Evolutionary conservation across 2,888 invertebrate genomes (phyloP), one percentile per base, ranked within the genome.

Genomic region (Tinea semifulvella): DNA sequence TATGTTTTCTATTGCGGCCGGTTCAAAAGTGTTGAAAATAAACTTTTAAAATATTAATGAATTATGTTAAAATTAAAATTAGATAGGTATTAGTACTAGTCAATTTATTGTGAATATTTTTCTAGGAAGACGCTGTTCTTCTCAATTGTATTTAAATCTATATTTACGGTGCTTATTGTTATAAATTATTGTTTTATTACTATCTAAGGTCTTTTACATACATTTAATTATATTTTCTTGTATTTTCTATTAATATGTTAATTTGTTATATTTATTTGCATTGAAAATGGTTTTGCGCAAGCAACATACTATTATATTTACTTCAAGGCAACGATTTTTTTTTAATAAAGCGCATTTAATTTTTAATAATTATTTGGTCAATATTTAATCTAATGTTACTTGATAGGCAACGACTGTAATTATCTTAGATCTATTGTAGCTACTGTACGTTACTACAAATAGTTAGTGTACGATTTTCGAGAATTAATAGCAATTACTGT

Each of bases 81-180:
- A 75, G 71, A 64, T 77, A 77, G 74, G 63, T 58, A 55, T 68
- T 79, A 77, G 77, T 68, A 64, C 73, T 79, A 79, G 80, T 79
- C 75, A 79, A 79, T 79, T 77, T 72, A 69, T 71, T 75, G 69
- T 73, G 75, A 72, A 72, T 74, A 59, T 59, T 74, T 77, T 77
- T 75, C 76, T 77, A 77, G 67, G 63, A 69, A 67, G 40, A 68
- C 63, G 68, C 72, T 63, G 63, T 68, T 70, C 61, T 68, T 67
- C 71, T 69, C 65, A 58, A 62, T 62, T 31, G 28, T 66, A 64
- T 65, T 54, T 55, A 53, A 65, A 56, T 57, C 61, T 58, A 68
- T 67, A 75, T 69, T 69, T 70, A 64, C 69, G 77, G 77, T 79
- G 77, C 77, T 80, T 72, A 64, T 66, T 75, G 69, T 71, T 70